These are phyloP conservation scores for Lytechinus pictus DNA, from an alignment of 35 echinoderm and acorn worm genomes.

Conservation along the genomic window DNA sequence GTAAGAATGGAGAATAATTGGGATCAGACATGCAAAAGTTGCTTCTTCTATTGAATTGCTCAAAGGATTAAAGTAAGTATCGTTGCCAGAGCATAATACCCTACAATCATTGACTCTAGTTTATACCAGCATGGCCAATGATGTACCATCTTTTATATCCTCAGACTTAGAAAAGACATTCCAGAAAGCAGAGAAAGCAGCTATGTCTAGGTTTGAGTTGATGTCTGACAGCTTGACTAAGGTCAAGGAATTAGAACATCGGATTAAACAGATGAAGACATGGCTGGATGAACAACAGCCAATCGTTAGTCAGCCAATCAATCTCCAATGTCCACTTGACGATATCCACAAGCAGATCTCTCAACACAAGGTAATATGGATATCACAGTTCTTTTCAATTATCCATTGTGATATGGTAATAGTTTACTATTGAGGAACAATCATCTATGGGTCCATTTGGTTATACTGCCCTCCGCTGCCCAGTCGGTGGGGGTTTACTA, in stretches of 20 bases:
- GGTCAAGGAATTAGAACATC: slow-evolving; percentile 59
- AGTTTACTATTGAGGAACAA: slow-evolving; percentile 1
- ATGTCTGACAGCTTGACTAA: slow-evolving; percentile 61
- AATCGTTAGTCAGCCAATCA: slow-evolving; percentile 44
- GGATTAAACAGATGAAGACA: slow-evolving; percentile 43
- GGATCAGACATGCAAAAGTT: too few species aligned
- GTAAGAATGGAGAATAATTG: too few species aligned
- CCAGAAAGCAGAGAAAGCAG: slow-evolving; percentile 13
- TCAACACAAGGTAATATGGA: slow-evolving; percentile 62
- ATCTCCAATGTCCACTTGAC: slow-evolving; percentile 64
- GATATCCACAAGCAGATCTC: slow-evolving; percentile 61
- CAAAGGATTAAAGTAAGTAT: too few species aligned
- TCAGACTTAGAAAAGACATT: slow-evolving; percentile 56
- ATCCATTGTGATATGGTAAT: neutral
- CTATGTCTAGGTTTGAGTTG: slow-evolving; percentile 16
- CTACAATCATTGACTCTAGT: too few species aligned
- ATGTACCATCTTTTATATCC: neutral
- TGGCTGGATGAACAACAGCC: slow-evolving; percentile 62
- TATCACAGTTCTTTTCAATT: neutral
- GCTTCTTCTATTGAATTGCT: too few species aligned
- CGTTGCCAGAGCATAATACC: too few species aligned
- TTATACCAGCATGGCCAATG: neutral
- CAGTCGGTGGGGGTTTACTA: too few species aligned
- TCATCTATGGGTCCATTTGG: neutral
- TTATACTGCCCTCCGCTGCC: too few species aligned